Evolutionary conservation across 2,888 invertebrate genomes (phyloP).

Genomic region (Orthosia gracilis): DNA sequence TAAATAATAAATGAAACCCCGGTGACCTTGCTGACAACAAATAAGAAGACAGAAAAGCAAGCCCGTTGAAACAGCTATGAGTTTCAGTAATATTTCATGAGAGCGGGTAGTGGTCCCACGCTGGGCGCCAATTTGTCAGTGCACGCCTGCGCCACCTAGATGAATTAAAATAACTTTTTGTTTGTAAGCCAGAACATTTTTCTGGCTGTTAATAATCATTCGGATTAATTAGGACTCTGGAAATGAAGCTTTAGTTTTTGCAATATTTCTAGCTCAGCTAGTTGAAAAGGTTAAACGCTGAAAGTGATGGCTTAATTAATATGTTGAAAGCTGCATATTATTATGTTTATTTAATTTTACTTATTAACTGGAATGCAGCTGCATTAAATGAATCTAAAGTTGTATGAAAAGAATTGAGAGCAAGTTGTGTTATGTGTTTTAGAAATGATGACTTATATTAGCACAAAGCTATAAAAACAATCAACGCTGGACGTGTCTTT

Average conservation of each 20-base stretch:
- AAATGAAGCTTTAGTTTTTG: constrained; percentile 1
- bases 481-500: too few species aligned
- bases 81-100: constrained; percentile 43
- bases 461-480: too few species aligned
- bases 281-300: background rate
- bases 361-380: background rate
- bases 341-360: too few species aligned
- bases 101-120: constrained; percentile 47
- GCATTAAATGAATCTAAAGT: background rate
- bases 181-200: constrained; percentile 46
- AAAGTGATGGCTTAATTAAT: background rate
- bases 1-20: constrained; percentile 8
- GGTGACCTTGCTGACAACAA: constrained; percentile 11
- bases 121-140: constrained; percentile 64
- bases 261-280: background rate
- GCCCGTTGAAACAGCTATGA: constrained; percentile 36
- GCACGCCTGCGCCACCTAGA: constrained; percentile 35
- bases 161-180: constrained; percentile 60
- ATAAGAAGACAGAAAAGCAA: constrained; percentile 31
- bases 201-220: constrained; percentile 37
- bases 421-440: too few species aligned
- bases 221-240: constrained; percentile 35
- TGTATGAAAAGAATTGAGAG: too few species aligned
- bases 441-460: too few species aligned
- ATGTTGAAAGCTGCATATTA: too few species aligned